Evolutionary conservation across 1,140 invertebrate genomes (phyloP).

Genomic region (Rhizoglyphus robini): DNA sequence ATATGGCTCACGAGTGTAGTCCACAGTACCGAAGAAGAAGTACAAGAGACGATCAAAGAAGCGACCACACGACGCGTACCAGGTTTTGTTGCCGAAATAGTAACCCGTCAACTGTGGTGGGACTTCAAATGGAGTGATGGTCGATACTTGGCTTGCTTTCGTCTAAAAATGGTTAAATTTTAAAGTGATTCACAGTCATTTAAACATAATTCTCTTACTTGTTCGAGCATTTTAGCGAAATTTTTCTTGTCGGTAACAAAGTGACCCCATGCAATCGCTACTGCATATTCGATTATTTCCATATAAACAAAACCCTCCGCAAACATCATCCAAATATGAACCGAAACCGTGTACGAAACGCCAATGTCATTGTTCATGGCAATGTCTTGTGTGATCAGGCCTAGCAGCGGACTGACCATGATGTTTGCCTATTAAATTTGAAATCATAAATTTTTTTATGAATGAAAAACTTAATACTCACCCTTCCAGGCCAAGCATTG

Average conservation of each 20-base stretch:
- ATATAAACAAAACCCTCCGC: conserved; percentile 2
- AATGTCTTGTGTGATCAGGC: conserved; percentile 7
- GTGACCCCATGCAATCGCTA: conserved; percentile 15
- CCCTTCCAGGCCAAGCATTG: conserved; percentile 25
- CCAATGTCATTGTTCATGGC: conserved; percentile 16
- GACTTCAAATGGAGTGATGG: too few relatives aligned
- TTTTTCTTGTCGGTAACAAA: conserved; percentile 4
- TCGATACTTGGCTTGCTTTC: not conserved
- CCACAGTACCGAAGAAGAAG: conserved; percentile 13
- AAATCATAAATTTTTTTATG: not conserved
- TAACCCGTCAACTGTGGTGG: not conserved
- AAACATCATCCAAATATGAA: conserved; percentile 20
- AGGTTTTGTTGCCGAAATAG: conserved; percentile 15
- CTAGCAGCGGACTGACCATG: conserved; percentile 1
- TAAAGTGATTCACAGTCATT: not conserved
- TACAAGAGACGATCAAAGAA: not conserved
- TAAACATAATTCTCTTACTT: not conserved
- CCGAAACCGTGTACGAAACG: conserved; percentile 4
- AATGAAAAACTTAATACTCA: conserved; percentile 14
- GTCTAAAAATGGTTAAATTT: not conserved
- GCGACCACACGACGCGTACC: not conserved
- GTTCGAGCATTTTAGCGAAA: not conserved
- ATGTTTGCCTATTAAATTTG: not conserved
- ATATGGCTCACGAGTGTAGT: conserved; percentile 11
- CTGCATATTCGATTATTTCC: conserved; percentile 5